Base-by-base conservation (phyloP, 2,888 invertebrate species). In the Metacarcinus magister region DNA sequence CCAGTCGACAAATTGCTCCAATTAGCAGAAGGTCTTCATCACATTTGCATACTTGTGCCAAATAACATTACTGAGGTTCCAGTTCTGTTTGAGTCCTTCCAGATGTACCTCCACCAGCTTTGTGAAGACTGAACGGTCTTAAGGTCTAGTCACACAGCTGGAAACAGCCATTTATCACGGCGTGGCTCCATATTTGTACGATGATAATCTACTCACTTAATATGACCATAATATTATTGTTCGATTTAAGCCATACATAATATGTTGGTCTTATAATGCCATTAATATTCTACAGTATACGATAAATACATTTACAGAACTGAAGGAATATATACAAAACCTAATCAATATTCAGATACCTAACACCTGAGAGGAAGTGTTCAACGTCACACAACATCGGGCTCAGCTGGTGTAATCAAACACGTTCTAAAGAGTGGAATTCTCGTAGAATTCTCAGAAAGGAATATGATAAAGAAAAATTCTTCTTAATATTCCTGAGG, bases 1-100 rank as follows among this genome's bases (percentile, higher is more conserved):
- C 94, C 89, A 94, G 60, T 48, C 89, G 94, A 94, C 94, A 94
- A 94, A 94, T 94, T 94, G 94, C 60, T 94, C 89, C 94, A 94
- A 94, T 94, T 94, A 94, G 94, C 60, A 46, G 89, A 54, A 48
- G 48, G 89, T 90, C 94, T 94, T 94, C 87, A 89, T 54, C 89
- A 54, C 48, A 94, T 94, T 94, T 94, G 54, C 94, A 94, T 94
- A 94, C 89, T 89, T 94, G 94, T 94, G 89, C 82, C 32, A 89
- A 94, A 94, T 90, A 89, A 39, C 94, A 89, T 94, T 89, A 94
- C 54, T 43, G 87, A 54, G 54, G 44, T 39, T 19, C 67, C 2
- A 23, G n/a, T n/a, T 19, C 67, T 1, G 19, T 19, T 16, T 87
- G 16, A 87, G 39, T 39, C 87, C 87, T 19, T 3, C 87, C 19